Evolutionary conservation across 2,888 invertebrate genomes (phyloP).

Genomic region (Apamea crenata): DNA sequence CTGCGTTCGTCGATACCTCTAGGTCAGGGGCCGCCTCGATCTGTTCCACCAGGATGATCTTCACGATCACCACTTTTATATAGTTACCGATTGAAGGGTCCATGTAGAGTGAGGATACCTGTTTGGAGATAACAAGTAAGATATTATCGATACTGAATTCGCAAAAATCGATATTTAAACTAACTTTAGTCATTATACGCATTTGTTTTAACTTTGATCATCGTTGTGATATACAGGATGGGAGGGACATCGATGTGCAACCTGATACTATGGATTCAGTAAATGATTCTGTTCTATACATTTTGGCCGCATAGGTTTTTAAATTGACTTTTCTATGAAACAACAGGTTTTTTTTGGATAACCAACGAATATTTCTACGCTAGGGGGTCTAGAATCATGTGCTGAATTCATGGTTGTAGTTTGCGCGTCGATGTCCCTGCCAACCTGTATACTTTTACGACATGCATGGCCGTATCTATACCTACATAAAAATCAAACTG

Average conservation of each 20-base stretch:
- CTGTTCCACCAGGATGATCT: slow-evolving; percentile 94
- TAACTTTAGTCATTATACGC: no score
- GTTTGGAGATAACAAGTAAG: background rate
- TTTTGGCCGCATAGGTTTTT: background rate
- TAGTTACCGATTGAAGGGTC: slow-evolving; percentile 97
- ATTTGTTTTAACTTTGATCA: background rate
- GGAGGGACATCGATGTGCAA: background rate
- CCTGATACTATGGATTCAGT: background rate
- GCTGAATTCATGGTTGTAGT: background rate
- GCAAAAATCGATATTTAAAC: background rate
- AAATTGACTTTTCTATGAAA: background rate
- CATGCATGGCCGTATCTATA: background rate
- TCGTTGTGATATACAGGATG: background rate
- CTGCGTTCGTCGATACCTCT: slow-evolving; percentile 95
- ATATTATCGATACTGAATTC: slow-evolving; percentile 3
- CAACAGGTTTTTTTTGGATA: background rate
- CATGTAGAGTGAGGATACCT: slow-evolving; percentile 95
- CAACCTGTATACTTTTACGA: background rate
- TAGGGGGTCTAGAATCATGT: no score
- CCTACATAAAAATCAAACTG: background rate
- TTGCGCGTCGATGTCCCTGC: background rate
- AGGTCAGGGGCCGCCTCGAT: slow-evolving; percentile 91
- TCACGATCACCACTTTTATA: slow-evolving; percentile 97
- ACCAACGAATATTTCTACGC: no score
- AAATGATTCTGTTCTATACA: no score